Evolutionary conservation across 2,797 vertebrate genomes (phyloP), one percentile per base, ranked within the genome.

Genomic region (Thamnophis elegans): DNA sequence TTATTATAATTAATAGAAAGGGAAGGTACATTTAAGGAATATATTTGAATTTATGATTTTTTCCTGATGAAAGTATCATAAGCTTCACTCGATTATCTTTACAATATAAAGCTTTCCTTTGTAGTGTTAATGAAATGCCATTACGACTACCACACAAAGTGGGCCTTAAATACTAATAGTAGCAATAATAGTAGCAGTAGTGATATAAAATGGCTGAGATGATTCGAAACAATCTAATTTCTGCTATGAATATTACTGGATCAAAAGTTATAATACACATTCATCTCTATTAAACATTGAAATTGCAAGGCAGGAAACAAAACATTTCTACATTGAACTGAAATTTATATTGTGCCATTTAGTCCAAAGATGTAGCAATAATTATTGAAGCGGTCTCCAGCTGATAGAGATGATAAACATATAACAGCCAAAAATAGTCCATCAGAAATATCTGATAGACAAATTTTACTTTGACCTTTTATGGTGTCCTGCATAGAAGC

Each of bases 51-150:
- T 90, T 1, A 62, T 8, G 93, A 16, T 0, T 58, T 93, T 20
- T 92, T 54, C 58, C 82, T 89, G 20, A 54, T 68, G 56, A 94
- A 32, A 94, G 32, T 88, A 91, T 92, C 89, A 59, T 73, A 25
- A 8, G 9, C 86, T 95, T 94, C 94, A 95, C 94, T 95, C 92
- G 92, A 92, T 91, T 2, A n/a, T 2, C 0, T 92, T 96, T 94
- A 22, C 18, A 42, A 1, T 22, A 85, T 82, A 93, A 91, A 93
- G 1, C 13, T 54, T 78, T 22, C 90, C 92, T 56, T 93, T 59
- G 16, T 78, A 6, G 62, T 88, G 86, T 59, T 60, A 9, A 58
- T 87, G 32, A 94, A 93, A 20, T 93, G 4, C 26, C 22, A 94
- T 85, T 13, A 91, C 90, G 88, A 95, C 62, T 85, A 0, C 0